Evolutionary conservation across 2,888 invertebrate species (phyloP), one percentile per base, ranked within the genome.

Genomic region (Orthosia gracilis): DNA sequence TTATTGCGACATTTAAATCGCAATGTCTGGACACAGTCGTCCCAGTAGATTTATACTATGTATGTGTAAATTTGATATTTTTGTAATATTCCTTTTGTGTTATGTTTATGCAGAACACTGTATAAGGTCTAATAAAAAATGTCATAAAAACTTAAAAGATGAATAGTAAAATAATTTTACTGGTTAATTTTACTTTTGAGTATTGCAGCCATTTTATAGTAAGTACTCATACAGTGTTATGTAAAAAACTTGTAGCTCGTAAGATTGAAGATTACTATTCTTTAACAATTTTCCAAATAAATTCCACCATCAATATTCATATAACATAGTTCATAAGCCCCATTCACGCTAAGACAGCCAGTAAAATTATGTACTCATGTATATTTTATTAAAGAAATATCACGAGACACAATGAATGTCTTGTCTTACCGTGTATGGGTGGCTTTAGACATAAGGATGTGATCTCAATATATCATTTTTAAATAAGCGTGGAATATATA

Each of bases 391-490:
- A 1, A 59, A 58, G 61, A 58, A 49, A 59, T 75, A 80, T 75
- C 31, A 55, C 26, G 17, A 23, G 17, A 50, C 31, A 15, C 55
- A 21, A 40, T 55, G 21, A 31, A 45, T 18, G 61, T 40, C 52
- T 78, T 45, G 67, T 57, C 64, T 83, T 49, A 74, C 45, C 70
- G 52, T 87, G 76, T 73, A 82, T 82, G 77, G 76, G 69, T 26
- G 47, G 58, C 76, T 79, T 82, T 87, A 87, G 82, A 74, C 62
- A 64, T 91, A 91, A 90, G 90, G 82, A 90, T 88, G 90, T 93
- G 94, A 94, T 94, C 94, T 94, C 94, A 94, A 84, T 92, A 89
- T 91, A 89, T 91, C 89, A 85, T 86, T 87, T 67, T 86, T 86
- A 88, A 85, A 75, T 84, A 76, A 81, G 73, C 68, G 73, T 83